Evolutionary conservation across 2,113 vertebrate species (phyloP).

Genomic region (Triplophysa siluroides): DNA sequence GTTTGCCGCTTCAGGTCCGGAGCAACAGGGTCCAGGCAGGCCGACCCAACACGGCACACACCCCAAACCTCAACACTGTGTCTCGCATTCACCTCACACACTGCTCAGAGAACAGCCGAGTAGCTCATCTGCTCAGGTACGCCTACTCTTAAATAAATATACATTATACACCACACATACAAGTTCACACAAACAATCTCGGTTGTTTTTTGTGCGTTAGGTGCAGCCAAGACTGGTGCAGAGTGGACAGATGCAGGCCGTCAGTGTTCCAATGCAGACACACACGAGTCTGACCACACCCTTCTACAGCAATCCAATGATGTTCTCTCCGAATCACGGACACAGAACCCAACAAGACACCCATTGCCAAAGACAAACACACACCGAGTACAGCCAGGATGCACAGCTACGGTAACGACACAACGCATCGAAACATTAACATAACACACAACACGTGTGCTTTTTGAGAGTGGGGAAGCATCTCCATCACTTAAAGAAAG

Average conservation of each 20-base stretch:
- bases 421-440: not conserved
- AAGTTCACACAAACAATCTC: not conserved
- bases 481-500: no score
- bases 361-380: conserved; percentile 70
- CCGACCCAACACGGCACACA: conserved; percentile 52
- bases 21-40: conserved; percentile 69
- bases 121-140: conserved; percentile 75
- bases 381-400: conserved; percentile 72
- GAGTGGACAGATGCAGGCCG: conserved; percentile 65
- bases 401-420: conserved; percentile 74
- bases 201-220: conserved; percentile 44
- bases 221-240: conserved; percentile 66
- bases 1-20: conserved; percentile 54
- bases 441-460: not conserved
- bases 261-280: conserved; percentile 69
- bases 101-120: conserved; percentile 72
- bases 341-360: conserved; percentile 65
- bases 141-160: not conserved
- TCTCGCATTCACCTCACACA: conserved; percentile 61
- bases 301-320: conserved; percentile 79
- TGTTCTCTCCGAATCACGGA: conserved; percentile 67
- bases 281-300: conserved; percentile 73
- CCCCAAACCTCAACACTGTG: conserved; percentile 67
- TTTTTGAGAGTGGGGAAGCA: not conserved
- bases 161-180: not conserved